Evolutionary conservation across 2,888 invertebrate genomes (phyloP), one percentile per base, ranked within the genome.

Genomic region (Onchidella celtica): DNA sequence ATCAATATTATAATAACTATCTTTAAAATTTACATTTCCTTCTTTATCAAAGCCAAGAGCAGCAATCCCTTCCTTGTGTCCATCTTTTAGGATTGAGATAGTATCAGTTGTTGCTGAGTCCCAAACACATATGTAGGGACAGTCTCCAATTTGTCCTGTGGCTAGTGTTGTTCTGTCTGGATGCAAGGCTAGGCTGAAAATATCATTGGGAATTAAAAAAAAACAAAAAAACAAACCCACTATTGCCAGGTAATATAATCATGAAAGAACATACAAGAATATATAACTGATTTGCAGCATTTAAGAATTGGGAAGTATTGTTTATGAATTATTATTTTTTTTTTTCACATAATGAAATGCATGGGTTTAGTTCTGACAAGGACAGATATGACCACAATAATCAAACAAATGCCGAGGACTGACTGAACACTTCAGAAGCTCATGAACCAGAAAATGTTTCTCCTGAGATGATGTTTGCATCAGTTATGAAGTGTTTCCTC

Each of bases 71-170:
- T 92, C 90, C 57, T 90, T 86, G 80, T 94, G 94, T 0, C 92
- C 93, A 83, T 92, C 93, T 84, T 93, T 93, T 4, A 94, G 88
- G 38, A 93, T 92, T 47, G 93, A 93, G 4, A 92, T 85, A 2
- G 93, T 91, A 68, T 92, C 87, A 79, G 91, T 86, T 24, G 90
- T 91, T 57, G 85, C 83, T 21, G 92, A 87, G 84, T 93, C 92
- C 94, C 94, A 94, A 1, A 94, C 93, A 87, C 93, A 93, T 78
- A 94, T 93, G 86, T 90, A 93, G 0, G 93, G 93, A 6, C 89
- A 86, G 82, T 93, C 92, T 17, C 94, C 94, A 24, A 93, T 90
- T 87, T 94, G 94, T 4, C 94, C 94, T 14, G 94, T 93, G 6
- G 94, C 94, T 27, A 93, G 92, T 55, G 91, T 82, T 6, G 85